phyloP scores from a whole-genome alignment of 2,113 vertebrate species.

The Calypte anna region DNA sequence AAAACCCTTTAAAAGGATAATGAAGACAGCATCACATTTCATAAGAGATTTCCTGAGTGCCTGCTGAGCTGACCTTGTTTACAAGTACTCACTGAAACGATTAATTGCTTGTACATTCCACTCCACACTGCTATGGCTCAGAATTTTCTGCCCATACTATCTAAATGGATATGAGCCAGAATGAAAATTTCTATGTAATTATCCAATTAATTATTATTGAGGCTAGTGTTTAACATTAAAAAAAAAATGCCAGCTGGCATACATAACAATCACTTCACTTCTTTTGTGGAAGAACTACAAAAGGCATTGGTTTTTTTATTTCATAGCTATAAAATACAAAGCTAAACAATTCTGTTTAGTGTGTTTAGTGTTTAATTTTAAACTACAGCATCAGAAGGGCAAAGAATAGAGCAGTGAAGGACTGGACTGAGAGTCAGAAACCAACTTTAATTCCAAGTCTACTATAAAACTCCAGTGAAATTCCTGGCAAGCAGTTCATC shows the following conservation, averaged over 20 bases:
- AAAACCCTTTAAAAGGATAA: slow-evolving; percentile 6
- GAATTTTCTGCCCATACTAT: slow-evolving; percentile 7
- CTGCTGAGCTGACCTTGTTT: slow-evolving; percentile 34
- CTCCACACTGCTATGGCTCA: background rate
- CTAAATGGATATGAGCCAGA: background rate
- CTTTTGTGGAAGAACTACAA: background rate
- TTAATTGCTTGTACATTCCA: background rate
- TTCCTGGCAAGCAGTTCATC: background rate
- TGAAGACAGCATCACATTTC: slow-evolving; percentile 48
- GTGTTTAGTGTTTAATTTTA: background rate
- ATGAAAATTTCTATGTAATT: slow-evolving; percentile 1
- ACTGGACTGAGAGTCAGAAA: background rate
- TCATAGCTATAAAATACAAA: background rate
- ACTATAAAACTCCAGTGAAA: background rate
- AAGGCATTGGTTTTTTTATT: background rate
- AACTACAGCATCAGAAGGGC: background rate
- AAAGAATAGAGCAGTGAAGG: background rate
- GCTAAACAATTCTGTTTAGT: background rate
- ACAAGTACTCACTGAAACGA: slow-evolving; percentile 8
- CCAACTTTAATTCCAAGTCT: background rate
- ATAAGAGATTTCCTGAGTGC: background rate
- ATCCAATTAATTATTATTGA: slow-evolving; percentile 36
- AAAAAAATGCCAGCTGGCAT: background rate
- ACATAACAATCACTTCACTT: background rate
- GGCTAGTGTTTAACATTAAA: background rate